Evolutionary conservation across 2,797 vertebrate species (phyloP).

Genomic region (Kryptopterus vitreolus): DNA sequence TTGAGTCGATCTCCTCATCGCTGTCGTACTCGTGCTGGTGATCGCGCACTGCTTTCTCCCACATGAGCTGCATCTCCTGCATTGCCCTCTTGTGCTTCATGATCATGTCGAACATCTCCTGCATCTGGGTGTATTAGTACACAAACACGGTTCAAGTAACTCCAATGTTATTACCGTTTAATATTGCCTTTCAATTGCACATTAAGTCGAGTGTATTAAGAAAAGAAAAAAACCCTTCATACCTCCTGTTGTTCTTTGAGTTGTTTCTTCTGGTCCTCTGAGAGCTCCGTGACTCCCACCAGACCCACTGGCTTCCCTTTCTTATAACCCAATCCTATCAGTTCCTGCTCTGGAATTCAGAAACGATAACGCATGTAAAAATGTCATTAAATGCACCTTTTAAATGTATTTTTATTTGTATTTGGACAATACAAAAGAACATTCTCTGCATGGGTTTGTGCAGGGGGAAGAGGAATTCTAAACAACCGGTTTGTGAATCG

Average conservation of each 20-base stretch:
- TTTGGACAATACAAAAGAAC: background rate
- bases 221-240: slow-evolving; percentile 12
- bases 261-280: slow-evolving; percentile 85
- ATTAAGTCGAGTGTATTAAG: background rate
- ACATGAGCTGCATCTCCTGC: slow-evolving; percentile 97
- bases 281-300: slow-evolving; percentile 85
- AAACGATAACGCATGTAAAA: background rate
- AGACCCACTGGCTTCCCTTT: slow-evolving; percentile 84
- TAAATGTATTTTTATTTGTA: background rate
- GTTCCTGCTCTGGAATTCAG: slow-evolving; percentile 77
- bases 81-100: slow-evolving; percentile 96
- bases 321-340: slow-evolving; percentile 83
- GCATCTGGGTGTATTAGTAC: slow-evolving; percentile 80
- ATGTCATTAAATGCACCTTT: background rate
- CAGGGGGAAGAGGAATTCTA: background rate
- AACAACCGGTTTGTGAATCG: background rate
- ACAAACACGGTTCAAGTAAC: background rate
- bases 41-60: slow-evolving; percentile 91
- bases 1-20: slow-evolving; percentile 90
- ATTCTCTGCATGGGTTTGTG: too few species aligned
- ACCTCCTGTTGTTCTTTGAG: slow-evolving; percentile 89
- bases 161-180: background rate
- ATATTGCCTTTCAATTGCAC: background rate
- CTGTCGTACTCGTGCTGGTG: slow-evolving; percentile 97
- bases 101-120: slow-evolving; percentile 98